phyloP scores from a whole-genome alignment of 2,888 invertebrate species.

The Amblyjoppa fuscipennis region DNA sequence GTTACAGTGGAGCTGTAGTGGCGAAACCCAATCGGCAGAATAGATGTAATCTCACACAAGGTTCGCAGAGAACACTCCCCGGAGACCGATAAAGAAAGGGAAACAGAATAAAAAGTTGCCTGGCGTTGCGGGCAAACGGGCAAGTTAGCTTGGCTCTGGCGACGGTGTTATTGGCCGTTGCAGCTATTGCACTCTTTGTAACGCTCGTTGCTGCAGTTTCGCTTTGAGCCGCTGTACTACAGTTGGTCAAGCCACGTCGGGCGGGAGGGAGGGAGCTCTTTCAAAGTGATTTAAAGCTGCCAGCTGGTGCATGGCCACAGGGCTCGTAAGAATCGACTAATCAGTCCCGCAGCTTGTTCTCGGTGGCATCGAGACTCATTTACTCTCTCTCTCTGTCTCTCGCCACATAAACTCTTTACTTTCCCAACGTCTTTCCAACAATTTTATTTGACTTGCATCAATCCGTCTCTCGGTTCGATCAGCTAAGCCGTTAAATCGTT shows the following conservation, averaged over 20 bases:
- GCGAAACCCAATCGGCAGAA: slow-evolving; percentile 59
- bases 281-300: slow-evolving; percentile 69
- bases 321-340: slow-evolving; percentile 71
- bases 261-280: slow-evolving; percentile 52
- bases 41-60: slow-evolving; percentile 69
- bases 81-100: slow-evolving; percentile 68
- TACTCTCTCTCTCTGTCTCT: slow-evolving; percentile 24
- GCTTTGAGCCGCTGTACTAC: slow-evolving; percentile 41
- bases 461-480: slow-evolving; percentile 27
- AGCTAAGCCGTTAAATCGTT: slow-evolving; percentile 30
- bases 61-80: slow-evolving; percentile 58
- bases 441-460: slow-evolving; percentile 47
- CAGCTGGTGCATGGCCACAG: slow-evolving; percentile 35
- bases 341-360: slow-evolving; percentile 67
- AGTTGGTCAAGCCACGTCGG: slow-evolving; percentile 57
- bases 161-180: slow-evolving; percentile 29
- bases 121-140: slow-evolving; percentile 55
- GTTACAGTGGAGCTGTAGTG: neutral
- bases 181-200: slow-evolving; percentile 48
- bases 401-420: neutral
- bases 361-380: slow-evolving; percentile 49
- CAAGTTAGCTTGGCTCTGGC: slow-evolving; percentile 8
- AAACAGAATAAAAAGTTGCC: slow-evolving; percentile 64
- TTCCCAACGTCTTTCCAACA: neutral
- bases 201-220: slow-evolving; percentile 57